A percentile compares a stretch with the other conserved stretches of the same genome.
phyloP scores from a whole-genome alignment of 1,140 invertebrate genomes.

The Yoshiicerus persimilis region DNA sequence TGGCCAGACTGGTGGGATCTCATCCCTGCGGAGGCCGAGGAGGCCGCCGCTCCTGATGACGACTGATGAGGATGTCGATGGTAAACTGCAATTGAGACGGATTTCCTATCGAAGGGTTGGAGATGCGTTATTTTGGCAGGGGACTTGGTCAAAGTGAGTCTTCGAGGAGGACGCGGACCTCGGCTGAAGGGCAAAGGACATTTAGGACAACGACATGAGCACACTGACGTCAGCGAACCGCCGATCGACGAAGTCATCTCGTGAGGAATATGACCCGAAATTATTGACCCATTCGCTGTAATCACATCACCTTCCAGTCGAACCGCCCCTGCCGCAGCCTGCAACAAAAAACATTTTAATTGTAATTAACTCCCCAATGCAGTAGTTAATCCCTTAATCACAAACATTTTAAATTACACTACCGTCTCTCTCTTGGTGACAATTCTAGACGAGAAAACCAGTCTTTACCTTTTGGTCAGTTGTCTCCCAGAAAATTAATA shows the following conservation, averaged over 20 bases:
- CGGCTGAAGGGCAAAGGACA: conserved; percentile 51
- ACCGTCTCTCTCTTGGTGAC: too few species aligned
- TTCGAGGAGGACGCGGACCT: conserved; percentile 48
- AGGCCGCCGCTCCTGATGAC: not conserved
- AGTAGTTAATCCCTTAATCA: too few species aligned
- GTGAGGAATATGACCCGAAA: conserved; percentile 52
- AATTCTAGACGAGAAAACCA: too few species aligned
- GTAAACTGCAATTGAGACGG: conserved; percentile 45
- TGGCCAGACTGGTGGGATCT: conserved; percentile 30
- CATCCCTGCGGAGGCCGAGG: not conserved
- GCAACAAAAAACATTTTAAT: conserved; percentile 25
- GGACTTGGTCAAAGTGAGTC: conserved; percentile 70
- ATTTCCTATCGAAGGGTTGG: conserved; percentile 61
- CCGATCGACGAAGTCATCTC: conserved; percentile 46
- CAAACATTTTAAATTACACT: too few species aligned
- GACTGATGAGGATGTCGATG: conserved; percentile 40
- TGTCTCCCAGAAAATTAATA: too few species aligned
- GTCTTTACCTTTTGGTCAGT: too few species aligned
- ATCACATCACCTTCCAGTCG: conserved; percentile 67
- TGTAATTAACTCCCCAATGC: too few species aligned
- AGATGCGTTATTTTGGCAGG: conserved; percentile 72
- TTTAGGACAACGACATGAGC: conserved; percentile 48
- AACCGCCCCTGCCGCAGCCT: conserved; percentile 63
- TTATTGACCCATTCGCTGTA: conserved; percentile 59
- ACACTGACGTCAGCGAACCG: conserved; percentile 50